These are phyloP conservation scores for Glaucidium brasilianum DNA, from an alignment of 2,113 vertebrate species.

Conservation along the genomic window DNA sequence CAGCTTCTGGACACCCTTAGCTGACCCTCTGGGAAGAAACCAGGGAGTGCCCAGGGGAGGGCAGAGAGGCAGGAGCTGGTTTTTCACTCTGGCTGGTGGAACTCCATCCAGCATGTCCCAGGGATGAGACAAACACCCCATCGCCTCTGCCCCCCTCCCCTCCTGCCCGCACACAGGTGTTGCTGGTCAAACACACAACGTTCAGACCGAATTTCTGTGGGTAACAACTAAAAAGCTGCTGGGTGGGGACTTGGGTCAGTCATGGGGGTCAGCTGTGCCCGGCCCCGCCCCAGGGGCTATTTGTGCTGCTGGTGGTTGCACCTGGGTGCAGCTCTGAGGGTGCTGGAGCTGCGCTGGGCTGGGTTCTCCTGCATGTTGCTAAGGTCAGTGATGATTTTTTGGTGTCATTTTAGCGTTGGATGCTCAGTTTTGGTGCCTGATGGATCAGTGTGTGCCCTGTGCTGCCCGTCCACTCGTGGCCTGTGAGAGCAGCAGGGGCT, in stretches of 20 bases:
- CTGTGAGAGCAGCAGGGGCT: accelerated
- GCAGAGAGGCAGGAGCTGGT: not conserved
- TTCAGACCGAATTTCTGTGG: not conserved
- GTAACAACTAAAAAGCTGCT: not conserved
- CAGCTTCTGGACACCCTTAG: not conserved
- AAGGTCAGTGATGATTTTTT: not conserved
- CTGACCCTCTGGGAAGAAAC: not conserved
- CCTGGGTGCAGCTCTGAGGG: not conserved
- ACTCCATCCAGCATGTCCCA: not conserved
- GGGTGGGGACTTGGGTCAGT: not conserved
- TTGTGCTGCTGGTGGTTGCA: not conserved
- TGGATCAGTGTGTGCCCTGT: not conserved
- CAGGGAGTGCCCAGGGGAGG: accelerated
- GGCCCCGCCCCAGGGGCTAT: accelerated
- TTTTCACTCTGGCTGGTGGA: not conserved
- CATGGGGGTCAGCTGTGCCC: not conserved
- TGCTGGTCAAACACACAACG: accelerated
- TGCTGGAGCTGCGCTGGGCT: not conserved
- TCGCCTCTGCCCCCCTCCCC: not conserved
- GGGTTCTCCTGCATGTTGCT: accelerated
- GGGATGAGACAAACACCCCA: not conserved
- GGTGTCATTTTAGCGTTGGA: accelerated
- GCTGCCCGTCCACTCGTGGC: accelerated
- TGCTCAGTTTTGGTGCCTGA: not conserved
- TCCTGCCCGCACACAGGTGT: accelerated